Percentiles rank a stretch among this genome's conserved stretches.
Evolutionary conservation across 2,797 vertebrate species (phyloP).

Genomic region (Tapirus indicus): DNA sequence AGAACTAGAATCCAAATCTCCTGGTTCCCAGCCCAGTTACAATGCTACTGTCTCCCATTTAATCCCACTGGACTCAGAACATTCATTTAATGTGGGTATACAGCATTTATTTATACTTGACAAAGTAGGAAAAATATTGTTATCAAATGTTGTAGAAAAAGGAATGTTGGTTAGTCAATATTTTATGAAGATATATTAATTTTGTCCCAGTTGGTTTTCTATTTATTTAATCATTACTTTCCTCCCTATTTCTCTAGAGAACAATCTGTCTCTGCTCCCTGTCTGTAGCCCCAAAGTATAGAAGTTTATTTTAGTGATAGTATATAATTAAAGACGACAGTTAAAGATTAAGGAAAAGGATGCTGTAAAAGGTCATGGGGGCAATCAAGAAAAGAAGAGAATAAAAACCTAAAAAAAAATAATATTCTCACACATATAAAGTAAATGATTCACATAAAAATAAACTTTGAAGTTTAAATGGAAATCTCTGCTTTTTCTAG

Average conservation of each 20-base stretch:
- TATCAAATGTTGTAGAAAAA: not conserved
- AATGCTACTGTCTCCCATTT: not conserved
- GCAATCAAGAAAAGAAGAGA: not conserved
- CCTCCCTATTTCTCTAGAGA: slow-evolving; percentile 1
- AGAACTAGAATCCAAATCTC: not conserved
- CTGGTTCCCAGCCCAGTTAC: not conserved
- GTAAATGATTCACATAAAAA: not conserved
- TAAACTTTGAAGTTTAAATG: slow-evolving; percentile 6
- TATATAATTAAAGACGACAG: not conserved
- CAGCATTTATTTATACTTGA: not conserved
- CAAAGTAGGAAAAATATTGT: not conserved
- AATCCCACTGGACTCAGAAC: not conserved
- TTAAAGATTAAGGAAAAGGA: not conserved
- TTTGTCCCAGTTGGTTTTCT: not conserved
- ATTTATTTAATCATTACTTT: slow-evolving; percentile 43
- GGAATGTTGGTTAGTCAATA: not conserved
- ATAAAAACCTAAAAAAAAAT: not conserved
- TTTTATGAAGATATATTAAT: slow-evolving; percentile 28
- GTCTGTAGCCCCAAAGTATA: not conserved
- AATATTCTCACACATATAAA: not conserved
- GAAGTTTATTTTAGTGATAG: slow-evolving; percentile 48
- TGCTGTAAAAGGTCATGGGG: not conserved
- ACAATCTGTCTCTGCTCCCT: not conserved
- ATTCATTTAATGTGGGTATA: not conserved
- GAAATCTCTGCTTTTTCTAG: not conserved